These are phyloP conservation scores for Lasaia peninsularis DNA, from an alignment of 1,140 invertebrate species.

Conservation along the genomic window DNA sequence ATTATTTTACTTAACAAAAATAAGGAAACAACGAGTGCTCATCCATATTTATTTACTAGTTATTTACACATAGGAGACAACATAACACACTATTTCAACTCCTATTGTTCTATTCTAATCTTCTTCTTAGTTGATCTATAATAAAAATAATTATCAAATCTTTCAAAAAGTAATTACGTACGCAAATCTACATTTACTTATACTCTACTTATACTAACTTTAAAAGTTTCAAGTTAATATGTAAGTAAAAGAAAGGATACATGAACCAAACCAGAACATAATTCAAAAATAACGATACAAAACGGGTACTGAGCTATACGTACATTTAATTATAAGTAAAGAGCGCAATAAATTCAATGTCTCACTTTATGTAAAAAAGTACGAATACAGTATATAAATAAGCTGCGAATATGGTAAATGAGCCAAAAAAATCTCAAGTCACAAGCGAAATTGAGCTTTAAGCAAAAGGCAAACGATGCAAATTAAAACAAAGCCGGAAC, in stretches of 20 bases:
- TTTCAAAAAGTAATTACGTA: too few species aligned
- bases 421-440: slow-evolving; percentile 31
- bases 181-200: too few species aligned
- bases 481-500: slow-evolving; percentile 42
- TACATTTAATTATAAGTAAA: not conserved
- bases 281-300: not conserved
- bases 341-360: slow-evolving; percentile 4
- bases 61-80: too few species aligned
- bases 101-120: too few species aligned
- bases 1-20: too few species aligned
- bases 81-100: too few species aligned
- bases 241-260: not conserved
- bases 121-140: too few species aligned
- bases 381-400: slow-evolving; percentile 27
- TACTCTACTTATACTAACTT: too few species aligned
- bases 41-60: too few species aligned
- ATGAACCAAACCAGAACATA: not conserved
- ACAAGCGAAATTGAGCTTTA: slow-evolving; percentile 48
- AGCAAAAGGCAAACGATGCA: slow-evolving; percentile 43
- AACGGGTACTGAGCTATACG: not conserved
- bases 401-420: slow-evolving; percentile 39
- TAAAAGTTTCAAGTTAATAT: not conserved
- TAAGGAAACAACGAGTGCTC: too few species aligned
- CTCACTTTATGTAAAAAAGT: slow-evolving; percentile 17
- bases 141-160: too few species aligned